phyloP scores from a whole-genome alignment of 2,113 vertebrate genomes.

The Mastomys natalensis region DNA sequence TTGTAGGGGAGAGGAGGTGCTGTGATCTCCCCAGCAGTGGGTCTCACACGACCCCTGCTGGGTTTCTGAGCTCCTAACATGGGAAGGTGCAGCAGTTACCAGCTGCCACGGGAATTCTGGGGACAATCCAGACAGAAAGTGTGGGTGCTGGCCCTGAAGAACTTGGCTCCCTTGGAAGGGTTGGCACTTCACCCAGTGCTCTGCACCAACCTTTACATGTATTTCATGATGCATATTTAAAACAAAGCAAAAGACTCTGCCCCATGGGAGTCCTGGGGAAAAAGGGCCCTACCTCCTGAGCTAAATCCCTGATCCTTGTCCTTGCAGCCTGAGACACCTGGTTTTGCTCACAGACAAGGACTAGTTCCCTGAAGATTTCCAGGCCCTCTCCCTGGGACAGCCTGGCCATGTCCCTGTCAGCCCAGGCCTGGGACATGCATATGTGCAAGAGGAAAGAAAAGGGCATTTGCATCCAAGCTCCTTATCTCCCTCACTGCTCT shows the following conservation, averaged over 20 bases:
- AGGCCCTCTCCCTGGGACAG: rapidly evolving
- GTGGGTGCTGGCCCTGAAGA: not conserved
- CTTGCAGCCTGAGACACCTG: not conserved
- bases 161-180: not conserved
- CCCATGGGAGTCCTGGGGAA: too few species aligned
- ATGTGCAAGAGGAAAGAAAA: rapidly evolving
- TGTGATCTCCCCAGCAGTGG: rapidly evolving
- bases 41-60: rapidly evolving
- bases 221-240: too few species aligned
- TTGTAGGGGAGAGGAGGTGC: rapidly evolving
- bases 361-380: not conserved
- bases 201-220: not conserved
- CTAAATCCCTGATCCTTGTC: not conserved
- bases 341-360: not conserved
- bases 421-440: too few species aligned
- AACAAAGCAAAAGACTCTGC: too few species aligned
- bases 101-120: too few species aligned
- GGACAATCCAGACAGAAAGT: too few species aligned
- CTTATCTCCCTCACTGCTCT: not conserved
- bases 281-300: not conserved
- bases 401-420: not conserved
- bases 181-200: not conserved
- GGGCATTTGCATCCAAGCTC: rapidly evolving
- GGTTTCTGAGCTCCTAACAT: rapidly evolving
- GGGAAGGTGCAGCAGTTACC: not conserved